phyloP scores from a whole-genome alignment of 2,113 vertebrate genomes.

The Microtus richardsoni region DNA sequence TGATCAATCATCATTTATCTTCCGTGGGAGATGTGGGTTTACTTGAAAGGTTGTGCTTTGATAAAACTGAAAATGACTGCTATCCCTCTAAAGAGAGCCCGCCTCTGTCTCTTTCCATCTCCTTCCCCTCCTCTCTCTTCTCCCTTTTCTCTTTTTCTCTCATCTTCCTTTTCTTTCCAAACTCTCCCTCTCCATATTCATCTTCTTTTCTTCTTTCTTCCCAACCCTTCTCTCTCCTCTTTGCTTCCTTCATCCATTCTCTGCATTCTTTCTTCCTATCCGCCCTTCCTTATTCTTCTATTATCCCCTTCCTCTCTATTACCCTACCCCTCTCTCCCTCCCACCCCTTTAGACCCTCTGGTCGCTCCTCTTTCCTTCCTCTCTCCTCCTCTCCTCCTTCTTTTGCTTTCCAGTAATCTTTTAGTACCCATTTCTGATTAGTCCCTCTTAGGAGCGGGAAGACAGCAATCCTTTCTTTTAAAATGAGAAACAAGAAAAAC shows the following conservation, averaged over 20 bases:
- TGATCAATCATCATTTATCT: conserved; percentile 70
- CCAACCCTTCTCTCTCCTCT: too few relatives aligned
- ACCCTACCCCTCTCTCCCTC: neutral
- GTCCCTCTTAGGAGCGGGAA: too few relatives aligned
- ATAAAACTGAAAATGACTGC: neutral
- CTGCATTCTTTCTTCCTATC: accelerated
- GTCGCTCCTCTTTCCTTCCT: neutral
- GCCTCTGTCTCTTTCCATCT: accelerated
- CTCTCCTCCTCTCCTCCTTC: neutral
- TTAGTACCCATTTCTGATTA: neutral
- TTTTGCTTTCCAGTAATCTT: neutral
- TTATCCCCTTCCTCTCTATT: neutral
- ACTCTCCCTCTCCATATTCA: too few relatives aligned
- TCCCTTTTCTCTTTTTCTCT: accelerated
- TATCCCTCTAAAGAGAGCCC: neutral
- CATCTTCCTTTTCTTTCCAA: accelerated
- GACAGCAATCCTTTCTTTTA: neutral
- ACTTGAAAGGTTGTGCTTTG: conserved; percentile 64
- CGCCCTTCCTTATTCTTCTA: too few relatives aligned
- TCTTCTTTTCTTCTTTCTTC: too few relatives aligned
- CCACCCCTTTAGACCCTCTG: neutral
- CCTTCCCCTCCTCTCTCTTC: accelerated
- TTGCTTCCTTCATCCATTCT: neutral
- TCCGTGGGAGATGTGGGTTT: conserved; percentile 55
- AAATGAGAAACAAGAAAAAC: neutral